A percentile compares a stretch with the other conserved stretches of the same genome.
Conservation (phyloP, 2,888 invertebrate species). For the Eristalis pertinax region DNA sequence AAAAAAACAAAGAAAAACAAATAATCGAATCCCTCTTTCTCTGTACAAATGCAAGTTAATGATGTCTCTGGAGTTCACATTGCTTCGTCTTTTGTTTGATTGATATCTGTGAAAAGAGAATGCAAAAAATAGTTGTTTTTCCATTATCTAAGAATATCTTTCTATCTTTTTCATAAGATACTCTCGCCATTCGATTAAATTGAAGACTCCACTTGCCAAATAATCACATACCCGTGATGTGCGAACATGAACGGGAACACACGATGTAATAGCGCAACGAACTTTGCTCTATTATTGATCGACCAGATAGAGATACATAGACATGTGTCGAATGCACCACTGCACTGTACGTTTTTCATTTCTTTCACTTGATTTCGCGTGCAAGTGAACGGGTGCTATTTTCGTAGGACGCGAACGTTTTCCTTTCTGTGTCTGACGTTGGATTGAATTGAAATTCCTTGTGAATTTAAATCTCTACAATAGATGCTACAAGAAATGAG, state of each 20-base stretch:
- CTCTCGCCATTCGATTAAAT: conserved; percentile 50
- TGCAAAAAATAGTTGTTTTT: conserved; percentile 26
- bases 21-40: conserved; percentile 6
- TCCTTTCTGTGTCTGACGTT: not conserved
- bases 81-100: conserved; percentile 27
- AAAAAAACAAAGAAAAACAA: not conserved
- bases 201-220: conserved; percentile 38
- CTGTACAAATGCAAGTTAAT: conserved; percentile 45
- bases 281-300: conserved; percentile 54
- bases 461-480: conserved; percentile 1
- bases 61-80: conserved; percentile 60
- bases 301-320: conserved; percentile 5
- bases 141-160: conserved; percentile 13
- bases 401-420: conserved; percentile 1
- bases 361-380: not conserved
- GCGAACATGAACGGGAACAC: conserved; percentile 14
- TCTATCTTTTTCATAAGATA: not conserved
- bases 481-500: conserved; percentile 4
- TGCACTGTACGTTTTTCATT: too few species aligned
- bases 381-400: conserved; percentile 26
- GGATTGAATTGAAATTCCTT: conserved; percentile 15
- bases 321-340: conserved; percentile 5
- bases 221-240: conserved; percentile 21
- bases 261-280: conserved; percentile 53
- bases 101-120: conserved; percentile 49